Conservation (phyloP, 1,140 invertebrate species). For the Caenorhabditis briggsae region DNA sequence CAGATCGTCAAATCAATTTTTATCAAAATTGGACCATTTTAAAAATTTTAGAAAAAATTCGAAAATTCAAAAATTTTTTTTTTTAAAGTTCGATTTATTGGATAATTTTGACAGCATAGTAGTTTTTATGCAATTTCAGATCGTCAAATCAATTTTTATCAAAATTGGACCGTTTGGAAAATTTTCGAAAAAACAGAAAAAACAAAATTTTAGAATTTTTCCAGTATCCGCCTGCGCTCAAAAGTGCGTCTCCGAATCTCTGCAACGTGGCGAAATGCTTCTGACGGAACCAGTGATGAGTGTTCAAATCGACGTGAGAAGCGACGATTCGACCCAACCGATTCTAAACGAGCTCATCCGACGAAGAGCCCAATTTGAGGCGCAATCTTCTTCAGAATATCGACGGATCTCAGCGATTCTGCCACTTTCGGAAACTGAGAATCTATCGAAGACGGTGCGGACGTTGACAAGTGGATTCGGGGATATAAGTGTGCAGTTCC, state of each 20-base stretch:
- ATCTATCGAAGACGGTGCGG: conserved; percentile 10
- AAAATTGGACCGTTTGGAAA: too few relatives aligned
- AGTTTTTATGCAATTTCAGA: too few relatives aligned
- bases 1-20: too few relatives aligned
- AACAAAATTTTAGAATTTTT: not conserved
- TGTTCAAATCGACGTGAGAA: conserved; percentile 11
- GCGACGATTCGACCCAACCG: conserved; percentile 19
- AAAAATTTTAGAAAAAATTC: too few relatives aligned
- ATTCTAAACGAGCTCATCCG: conserved; percentile 34
- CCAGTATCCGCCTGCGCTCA: conserved; percentile 61
- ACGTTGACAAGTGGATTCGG: conserved; percentile 32
- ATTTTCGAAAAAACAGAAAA: too few relatives aligned
- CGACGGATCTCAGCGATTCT: not conserved
- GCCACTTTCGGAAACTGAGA: conserved; percentile 23
- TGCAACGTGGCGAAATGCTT: not conserved
- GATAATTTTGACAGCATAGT: too few relatives aligned
- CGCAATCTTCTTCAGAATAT: not conserved
- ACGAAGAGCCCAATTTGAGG: conserved; percentile 45
- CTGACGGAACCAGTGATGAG: conserved; percentile 56
- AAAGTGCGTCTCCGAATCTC: conserved; percentile 56
- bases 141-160: too few relatives aligned
- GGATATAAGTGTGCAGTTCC: conserved; percentile 38
- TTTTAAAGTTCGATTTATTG: too few relatives aligned
- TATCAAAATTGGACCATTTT: too few relatives aligned
- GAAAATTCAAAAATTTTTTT: too few relatives aligned